These are phyloP conservation scores for Eupelmus urozonus DNA, from an alignment of 2,888 invertebrate genomes.

Conservation along the genomic window DNA sequence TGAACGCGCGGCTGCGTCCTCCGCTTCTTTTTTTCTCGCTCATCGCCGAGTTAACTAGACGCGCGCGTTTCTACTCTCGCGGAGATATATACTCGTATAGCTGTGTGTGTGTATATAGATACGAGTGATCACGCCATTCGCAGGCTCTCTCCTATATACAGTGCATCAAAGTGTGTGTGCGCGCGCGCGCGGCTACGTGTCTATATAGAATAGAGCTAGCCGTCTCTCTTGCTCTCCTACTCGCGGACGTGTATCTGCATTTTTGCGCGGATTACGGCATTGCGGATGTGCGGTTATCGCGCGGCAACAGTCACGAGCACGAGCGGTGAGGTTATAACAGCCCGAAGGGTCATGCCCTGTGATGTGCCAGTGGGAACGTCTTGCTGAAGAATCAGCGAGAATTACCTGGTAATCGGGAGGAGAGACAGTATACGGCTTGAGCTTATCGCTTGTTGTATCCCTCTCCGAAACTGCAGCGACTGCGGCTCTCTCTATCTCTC, in stretches of 20 bases:
- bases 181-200: neutral
- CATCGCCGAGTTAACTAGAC: no score
- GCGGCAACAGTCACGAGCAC: no score
- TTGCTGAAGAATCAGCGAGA: slow-evolving; percentile 17
- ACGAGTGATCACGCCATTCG: neutral
- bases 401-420: slow-evolving; percentile 17
- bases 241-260: neutral
- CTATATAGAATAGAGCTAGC: no score
- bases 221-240: neutral
- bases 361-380: neutral
- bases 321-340: slow-evolving; percentile 52
- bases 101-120: no score
- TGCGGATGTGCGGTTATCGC: slow-evolving; percentile 54
- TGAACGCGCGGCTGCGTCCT: slow-evolving; percentile 11
- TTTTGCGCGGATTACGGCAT: slow-evolving; percentile 53
- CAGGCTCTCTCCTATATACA: no score
- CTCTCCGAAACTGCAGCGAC: no score
- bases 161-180: neutral
- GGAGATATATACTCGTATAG: no score
- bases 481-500: no score
- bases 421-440: no score
- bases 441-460: neutral
- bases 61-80: neutral
- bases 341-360: slow-evolving; percentile 29
- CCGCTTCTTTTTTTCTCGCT: neutral